Percentiles rank a stretch among this genome's conserved stretches.
Conservation (phyloP, 2,113 vertebrate species). For the Perca fluviatilis region DNA sequence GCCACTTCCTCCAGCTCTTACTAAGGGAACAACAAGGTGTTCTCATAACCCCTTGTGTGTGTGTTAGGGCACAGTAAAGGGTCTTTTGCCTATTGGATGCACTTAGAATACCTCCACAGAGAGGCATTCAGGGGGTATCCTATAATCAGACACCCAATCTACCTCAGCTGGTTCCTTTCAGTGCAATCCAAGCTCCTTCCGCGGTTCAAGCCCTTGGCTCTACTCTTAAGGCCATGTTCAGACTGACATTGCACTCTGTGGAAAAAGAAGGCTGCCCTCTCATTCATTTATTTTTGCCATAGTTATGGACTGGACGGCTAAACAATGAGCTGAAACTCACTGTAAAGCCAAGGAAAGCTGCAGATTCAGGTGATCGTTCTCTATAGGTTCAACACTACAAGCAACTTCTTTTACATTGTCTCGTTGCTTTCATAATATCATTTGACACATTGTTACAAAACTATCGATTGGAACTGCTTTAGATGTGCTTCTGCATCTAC, state of each 20-base stretch:
- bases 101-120: background rate
- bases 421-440: background rate
- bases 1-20: background rate
- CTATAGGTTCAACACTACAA: background rate
- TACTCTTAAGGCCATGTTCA: background rate
- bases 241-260: background rate
- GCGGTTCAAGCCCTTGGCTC: background rate
- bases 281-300: background rate
- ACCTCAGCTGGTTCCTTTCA: background rate
- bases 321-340: background rate
- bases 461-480: background rate
- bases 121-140: background rate
- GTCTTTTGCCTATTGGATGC: background rate
- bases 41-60: conserved; percentile 1
- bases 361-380: background rate
- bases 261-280: background rate
- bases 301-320: background rate
- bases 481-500: too few relatives aligned
- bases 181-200: background rate
- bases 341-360: background rate
- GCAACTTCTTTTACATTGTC: background rate
- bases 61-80: background rate
- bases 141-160: background rate
- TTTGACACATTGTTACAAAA: background rate
- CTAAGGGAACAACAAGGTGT: background rate